A percentile compares a stretch with the other conserved stretches of the same genome.
Evolutionary conservation across 2,113 vertebrate genomes (phyloP).

Genomic region (Marmota monax): DNA sequence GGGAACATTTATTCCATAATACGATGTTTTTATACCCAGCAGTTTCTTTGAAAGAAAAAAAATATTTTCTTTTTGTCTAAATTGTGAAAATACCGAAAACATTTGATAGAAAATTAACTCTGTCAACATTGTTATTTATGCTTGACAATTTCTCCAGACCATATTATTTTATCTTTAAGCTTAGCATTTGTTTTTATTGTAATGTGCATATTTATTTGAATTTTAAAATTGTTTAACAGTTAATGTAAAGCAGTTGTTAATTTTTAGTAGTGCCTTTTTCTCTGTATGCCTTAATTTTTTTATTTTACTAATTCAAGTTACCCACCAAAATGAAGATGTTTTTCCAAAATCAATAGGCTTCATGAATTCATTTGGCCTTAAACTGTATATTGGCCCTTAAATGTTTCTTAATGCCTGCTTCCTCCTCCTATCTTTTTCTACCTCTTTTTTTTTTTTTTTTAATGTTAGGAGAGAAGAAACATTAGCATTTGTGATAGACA

Average conservation of each 20-base stretch:
- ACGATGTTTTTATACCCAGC: not conserved
- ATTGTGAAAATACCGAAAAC: slow-evolving; percentile 53
- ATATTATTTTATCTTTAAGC: slow-evolving; percentile 58
- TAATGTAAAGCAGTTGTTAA: slow-evolving; percentile 58
- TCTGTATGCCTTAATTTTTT: slow-evolving; percentile 88
- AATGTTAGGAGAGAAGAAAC: slow-evolving; percentile 35
- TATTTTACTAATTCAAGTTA: slow-evolving; percentile 70
- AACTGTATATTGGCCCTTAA: slow-evolving; percentile 49
- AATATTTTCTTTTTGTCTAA: slow-evolving; percentile 15
- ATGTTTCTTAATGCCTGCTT: slow-evolving; percentile 62
- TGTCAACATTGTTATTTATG: slow-evolving; percentile 41
- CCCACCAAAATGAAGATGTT: slow-evolving; percentile 65
- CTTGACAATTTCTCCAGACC: slow-evolving; percentile 50
- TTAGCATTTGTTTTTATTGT: slow-evolving; percentile 63
- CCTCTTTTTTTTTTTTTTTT: slow-evolving; percentile 60
- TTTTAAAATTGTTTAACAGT: slow-evolving; percentile 57
- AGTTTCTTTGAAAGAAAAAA: slow-evolving; percentile 54
- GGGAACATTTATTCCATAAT: slow-evolving; percentile 16
- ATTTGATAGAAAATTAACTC: slow-evolving; percentile 63
- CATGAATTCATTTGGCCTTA: slow-evolving; percentile 71
- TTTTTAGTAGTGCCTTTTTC: slow-evolving; percentile 86
- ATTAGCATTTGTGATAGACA: slow-evolving; percentile 51
- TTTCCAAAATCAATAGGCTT: slow-evolving; percentile 64
- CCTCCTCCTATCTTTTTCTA: slow-evolving; percentile 68
- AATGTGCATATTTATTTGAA: slow-evolving; percentile 70